phyloP scores from a whole-genome alignment of 2,113 vertebrate species.

The Silurus asotus region DNA sequence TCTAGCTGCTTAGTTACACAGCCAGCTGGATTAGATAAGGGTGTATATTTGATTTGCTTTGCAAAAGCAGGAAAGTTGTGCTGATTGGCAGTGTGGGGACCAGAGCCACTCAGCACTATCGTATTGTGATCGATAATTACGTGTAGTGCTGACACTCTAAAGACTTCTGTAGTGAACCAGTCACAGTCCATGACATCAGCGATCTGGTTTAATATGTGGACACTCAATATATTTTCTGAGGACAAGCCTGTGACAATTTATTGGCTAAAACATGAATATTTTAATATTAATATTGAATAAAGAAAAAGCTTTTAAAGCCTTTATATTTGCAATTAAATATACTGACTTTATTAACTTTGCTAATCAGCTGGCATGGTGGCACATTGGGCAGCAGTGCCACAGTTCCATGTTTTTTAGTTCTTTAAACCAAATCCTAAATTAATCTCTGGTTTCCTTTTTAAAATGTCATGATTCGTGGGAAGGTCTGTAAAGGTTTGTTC shows the following conservation, averaged over 20 bases:
- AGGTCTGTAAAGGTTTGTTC: not conserved
- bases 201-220: conserved; percentile 75
- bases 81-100: conserved; percentile 83
- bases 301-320: not conserved
- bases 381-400: not conserved
- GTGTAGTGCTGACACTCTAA: conserved; percentile 89
- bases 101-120: conserved; percentile 89
- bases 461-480: not conserved
- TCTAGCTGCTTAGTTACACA: conserved; percentile 2
- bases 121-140: conserved; percentile 93
- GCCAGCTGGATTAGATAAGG: not conserved
- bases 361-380: not conserved
- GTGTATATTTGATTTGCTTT: conserved; percentile 37
- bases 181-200: conserved; percentile 83
- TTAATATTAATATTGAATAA: conserved; percentile 13
- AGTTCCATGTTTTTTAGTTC: not conserved
- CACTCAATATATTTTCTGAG: conserved; percentile 29
- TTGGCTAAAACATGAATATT: conserved; percentile 12
- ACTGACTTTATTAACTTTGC: conserved; percentile 27
- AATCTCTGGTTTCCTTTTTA: not conserved
- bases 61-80: conserved; percentile 81
- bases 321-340: conserved; percentile 21
- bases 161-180: conserved; percentile 81
- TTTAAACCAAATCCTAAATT: not conserved
- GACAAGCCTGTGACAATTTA: conserved; percentile 3